A percentile compares a stretch with the other conserved stretches of the same genome.
These are phyloP conservation scores for Cheilinus undulatus DNA, from an alignment of 2,113 vertebrate species.

Conservation along the genomic window DNA sequence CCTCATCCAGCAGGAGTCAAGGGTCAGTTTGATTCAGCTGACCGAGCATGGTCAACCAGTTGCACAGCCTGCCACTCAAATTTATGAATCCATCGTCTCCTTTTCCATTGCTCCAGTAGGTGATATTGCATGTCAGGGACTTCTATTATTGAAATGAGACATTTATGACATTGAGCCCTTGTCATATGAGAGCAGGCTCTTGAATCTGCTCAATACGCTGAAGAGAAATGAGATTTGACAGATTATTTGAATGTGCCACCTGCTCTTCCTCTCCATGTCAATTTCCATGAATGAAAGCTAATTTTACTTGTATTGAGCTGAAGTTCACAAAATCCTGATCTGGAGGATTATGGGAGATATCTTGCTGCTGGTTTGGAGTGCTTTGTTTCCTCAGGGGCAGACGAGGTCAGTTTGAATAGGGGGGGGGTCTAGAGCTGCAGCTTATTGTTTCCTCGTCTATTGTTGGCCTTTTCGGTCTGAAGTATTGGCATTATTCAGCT, in stretches of 20 bases:
- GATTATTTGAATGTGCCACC: slow-evolving; percentile 60
- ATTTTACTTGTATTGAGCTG: slow-evolving; percentile 18
- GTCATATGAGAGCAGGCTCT: slow-evolving; percentile 19
- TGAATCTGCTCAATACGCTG: slow-evolving; percentile 34
- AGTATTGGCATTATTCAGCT: slow-evolving; percentile 43
- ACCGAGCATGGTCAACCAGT: slow-evolving; percentile 43
- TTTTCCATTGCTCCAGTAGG: slow-evolving; percentile 20
- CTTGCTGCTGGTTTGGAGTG: neutral
- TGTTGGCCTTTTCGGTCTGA: slow-evolving; percentile 47
- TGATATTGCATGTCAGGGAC: slow-evolving; percentile 60
- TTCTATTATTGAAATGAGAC: slow-evolving; percentile 81
- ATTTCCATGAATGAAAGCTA: slow-evolving; percentile 57
- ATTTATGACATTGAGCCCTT: slow-evolving; percentile 59
- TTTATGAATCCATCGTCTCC: slow-evolving; percentile 50
- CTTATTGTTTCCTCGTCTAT: slow-evolving; percentile 56
- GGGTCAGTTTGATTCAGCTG: slow-evolving; percentile 52
- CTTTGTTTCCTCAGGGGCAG: slow-evolving; percentile 14
- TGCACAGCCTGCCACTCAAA: slow-evolving; percentile 67
- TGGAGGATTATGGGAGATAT: slow-evolving; percentile 7
- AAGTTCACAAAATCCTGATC: slow-evolving; percentile 49
- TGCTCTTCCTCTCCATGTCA: slow-evolving; percentile 45
- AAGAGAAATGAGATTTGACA: slow-evolving; percentile 68
- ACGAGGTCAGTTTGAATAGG: slow-evolving; percentile 46
- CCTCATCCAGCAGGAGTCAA: slow-evolving; percentile 19
- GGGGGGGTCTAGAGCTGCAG: slow-evolving; percentile 20